Evolutionary conservation across 2,797 vertebrate genomes (phyloP).

Genomic region (Micromesistius poutassou): DNA sequence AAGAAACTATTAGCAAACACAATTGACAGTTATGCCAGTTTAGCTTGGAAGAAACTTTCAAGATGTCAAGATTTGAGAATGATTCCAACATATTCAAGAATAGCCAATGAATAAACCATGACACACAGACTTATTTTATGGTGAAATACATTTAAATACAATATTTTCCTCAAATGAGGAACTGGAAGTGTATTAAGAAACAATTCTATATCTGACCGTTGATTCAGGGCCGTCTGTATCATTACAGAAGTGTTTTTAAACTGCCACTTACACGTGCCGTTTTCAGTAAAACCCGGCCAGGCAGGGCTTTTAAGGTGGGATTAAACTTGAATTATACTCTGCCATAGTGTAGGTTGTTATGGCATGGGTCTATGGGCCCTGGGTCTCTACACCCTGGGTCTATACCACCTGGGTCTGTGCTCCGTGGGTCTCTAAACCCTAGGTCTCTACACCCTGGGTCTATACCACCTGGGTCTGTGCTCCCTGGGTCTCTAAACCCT

Average conservation of each 20-base stretch:
- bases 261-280: background rate
- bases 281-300: background rate
- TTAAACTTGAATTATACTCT: no score
- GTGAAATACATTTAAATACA: conserved; percentile 3
- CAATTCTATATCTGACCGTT: background rate
- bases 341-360: no score
- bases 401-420: no score
- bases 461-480: no score
- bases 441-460: no score
- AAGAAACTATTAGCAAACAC: conserved; percentile 63
- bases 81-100: background rate
- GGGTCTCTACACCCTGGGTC: no score
- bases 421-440: no score
- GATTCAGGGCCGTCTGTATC: background rate
- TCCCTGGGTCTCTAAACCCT: no score
- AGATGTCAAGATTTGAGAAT: conserved; percentile 27
- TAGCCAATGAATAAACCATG: background rate
- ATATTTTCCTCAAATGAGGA: background rate
- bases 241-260: background rate
- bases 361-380: no score
- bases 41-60: conserved; percentile 33
- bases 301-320: background rate
- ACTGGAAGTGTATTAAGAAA: background rate
- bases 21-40: conserved; percentile 67
- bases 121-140: background rate